These are phyloP conservation scores for Epirrhoe alternata DNA, from an alignment of 2,888 invertebrate species.

Conservation along the genomic window DNA sequence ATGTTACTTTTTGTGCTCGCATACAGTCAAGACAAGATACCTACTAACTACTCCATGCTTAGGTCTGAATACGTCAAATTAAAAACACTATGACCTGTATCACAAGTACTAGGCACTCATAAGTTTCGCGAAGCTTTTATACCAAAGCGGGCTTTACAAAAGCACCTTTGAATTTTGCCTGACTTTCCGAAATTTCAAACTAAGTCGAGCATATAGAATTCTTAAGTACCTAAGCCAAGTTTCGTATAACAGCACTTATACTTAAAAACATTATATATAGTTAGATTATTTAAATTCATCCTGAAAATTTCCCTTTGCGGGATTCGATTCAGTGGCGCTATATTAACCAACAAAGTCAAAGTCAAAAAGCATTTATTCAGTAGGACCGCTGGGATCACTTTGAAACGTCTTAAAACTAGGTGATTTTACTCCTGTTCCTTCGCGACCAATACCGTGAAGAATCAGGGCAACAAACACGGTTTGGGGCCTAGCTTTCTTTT, in stretches of 20 bases:
- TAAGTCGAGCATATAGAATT: slow-evolving; percentile 7
- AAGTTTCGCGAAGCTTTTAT: background rate
- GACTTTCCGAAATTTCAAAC: slow-evolving; percentile 11
- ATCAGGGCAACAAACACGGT: too few species aligned
- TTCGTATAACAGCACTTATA: background rate
- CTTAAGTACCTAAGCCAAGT: background rate
- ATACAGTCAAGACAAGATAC: background rate
- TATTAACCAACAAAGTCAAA: too few species aligned
- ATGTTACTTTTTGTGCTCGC: background rate
- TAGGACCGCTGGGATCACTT: too few species aligned
- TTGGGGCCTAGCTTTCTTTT: too few species aligned
- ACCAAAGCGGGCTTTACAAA: background rate
- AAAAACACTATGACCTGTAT: slow-evolving; percentile 23
- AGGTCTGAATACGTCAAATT: slow-evolving; percentile 19
- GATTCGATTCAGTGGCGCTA: too few species aligned
- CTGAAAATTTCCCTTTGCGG: too few species aligned
- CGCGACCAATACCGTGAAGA: too few species aligned
- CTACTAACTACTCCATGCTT: slow-evolving; percentile 4
- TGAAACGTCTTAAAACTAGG: too few species aligned
- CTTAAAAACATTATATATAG: background rate
- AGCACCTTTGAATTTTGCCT: background rate
- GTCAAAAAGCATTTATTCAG: too few species aligned
- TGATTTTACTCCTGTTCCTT: too few species aligned
- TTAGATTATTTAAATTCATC: background rate
- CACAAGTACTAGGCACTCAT: background rate